phyloP scores from a whole-genome alignment of 2,113 vertebrate species.

The Cephalopholis sonnerati region DNA sequence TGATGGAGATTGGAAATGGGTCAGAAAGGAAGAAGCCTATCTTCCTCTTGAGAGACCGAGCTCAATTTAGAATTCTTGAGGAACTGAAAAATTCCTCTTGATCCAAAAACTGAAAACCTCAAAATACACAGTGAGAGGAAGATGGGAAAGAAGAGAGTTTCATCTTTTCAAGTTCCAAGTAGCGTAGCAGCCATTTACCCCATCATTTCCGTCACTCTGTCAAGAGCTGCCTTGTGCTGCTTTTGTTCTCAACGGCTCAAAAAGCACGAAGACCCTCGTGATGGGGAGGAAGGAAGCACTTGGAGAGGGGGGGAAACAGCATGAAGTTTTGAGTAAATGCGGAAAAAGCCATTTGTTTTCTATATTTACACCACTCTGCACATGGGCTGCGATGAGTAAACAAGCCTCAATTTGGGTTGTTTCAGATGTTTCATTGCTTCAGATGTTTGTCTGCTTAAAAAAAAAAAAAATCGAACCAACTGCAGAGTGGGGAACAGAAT shows the following conservation, averaged over 20 bases:
- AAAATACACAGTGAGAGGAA: conserved; percentile 43
- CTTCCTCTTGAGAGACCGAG: conserved; percentile 43
- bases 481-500: not conserved
- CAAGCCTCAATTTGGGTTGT: conserved; percentile 4
- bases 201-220: conserved; percentile 44
- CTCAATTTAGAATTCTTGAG: conserved; percentile 65
- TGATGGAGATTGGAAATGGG: conserved; percentile 70
- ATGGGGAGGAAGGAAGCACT: conserved; percentile 20
- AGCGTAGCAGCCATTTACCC: conserved; percentile 34
- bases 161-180: conserved; percentile 21
- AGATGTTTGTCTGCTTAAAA: conserved; percentile 20
- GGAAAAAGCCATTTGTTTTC: conserved; percentile 34
- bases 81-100: conserved; percentile 57
- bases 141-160: conserved; percentile 22
- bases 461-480: not conserved
- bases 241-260: conserved; percentile 40
- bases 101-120: conserved; percentile 49
- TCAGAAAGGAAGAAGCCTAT: conserved; percentile 54
- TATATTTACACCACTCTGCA: conserved; percentile 31
- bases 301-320: not conserved
- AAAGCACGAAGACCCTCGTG: conserved; percentile 18
- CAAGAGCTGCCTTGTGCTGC: conserved; percentile 30
- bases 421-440: conserved; percentile 29
- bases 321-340: conserved; percentile 17
- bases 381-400: conserved; percentile 11